Percentiles rank a stretch among this genome's conserved stretches.
These are phyloP conservation scores for Phodopus roborovskii DNA, from an alignment of 2,113 vertebrate genomes.

Conservation along the genomic window DNA sequence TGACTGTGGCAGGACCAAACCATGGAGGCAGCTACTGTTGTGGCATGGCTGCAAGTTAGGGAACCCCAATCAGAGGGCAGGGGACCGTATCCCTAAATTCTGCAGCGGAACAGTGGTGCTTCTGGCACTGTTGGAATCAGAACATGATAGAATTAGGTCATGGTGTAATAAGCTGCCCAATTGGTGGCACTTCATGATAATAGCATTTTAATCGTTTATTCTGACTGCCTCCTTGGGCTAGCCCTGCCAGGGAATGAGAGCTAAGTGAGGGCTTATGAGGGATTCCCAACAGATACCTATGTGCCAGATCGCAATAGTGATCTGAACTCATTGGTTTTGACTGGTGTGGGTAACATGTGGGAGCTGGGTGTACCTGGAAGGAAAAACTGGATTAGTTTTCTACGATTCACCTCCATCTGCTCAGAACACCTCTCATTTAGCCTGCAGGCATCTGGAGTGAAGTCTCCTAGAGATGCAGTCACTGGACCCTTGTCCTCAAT, in stretches of 20 bases:
- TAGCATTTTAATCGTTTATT: not conserved
- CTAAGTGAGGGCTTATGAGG: rapidly evolving
- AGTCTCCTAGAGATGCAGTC: conserved; percentile 24
- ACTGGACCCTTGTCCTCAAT: conserved; percentile 40
- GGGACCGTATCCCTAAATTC: not conserved
- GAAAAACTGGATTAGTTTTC: not conserved
- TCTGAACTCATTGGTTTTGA: not conserved
- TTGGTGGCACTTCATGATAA: not conserved
- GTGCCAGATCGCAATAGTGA: not conserved
- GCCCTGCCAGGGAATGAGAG: not conserved
- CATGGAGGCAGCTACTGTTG: not conserved
- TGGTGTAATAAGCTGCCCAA: not conserved
- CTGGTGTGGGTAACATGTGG: not conserved
- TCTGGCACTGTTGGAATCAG: not conserved
- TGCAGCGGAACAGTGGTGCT: not conserved
- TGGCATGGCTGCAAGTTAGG: rapidly evolving
- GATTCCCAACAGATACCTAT: not conserved
- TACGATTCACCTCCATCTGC: not conserved
- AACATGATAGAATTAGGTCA: not conserved
- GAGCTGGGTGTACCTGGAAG: not conserved
- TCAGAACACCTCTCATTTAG: not conserved
- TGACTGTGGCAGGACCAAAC: not conserved
- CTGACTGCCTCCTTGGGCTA: not conserved
- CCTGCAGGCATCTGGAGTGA: not conserved
- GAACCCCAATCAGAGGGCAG: not conserved